Evolutionary conservation across 2,113 vertebrate genomes (phyloP), one percentile per base, ranked within the genome.

Genomic region (Tor tambroides): DNA sequence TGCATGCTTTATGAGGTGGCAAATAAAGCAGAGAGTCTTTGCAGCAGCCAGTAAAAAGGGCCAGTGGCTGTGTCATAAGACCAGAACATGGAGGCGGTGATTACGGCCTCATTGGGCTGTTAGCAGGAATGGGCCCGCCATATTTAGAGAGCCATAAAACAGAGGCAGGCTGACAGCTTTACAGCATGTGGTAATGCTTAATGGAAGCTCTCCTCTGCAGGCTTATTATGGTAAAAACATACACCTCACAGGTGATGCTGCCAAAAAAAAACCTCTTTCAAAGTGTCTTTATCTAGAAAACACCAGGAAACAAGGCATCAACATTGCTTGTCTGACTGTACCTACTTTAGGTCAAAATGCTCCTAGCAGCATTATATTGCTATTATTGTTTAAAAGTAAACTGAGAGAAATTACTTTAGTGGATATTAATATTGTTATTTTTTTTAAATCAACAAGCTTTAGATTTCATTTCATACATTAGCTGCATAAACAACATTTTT

Each of bases 61-160:
- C 78, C 83, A 80, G 80, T 81, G 80, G 59, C 76, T 72, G 85
- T 89, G 74, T 86, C 88, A 88, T 88, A 75, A 84, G 76, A 82
- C 82, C 85, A 88, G 72, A 83, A 86, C 71, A 65, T 28, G 80
- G 89, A 80, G 85, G 85, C 65, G 61, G 89, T 90, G 85, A 91
- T 92, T 90, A 90, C 67, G 54, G 85, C 56, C 84, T 86, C 90
- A 91, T 85, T 87, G 75, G 72, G 79, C 87, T 79, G 83, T 89
- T 91, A 90, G 85, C 71, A 72, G 71, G 87, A 89, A 84, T 77
- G 84, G 91, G 74, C 80, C 67, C 74, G 74, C 87, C 76, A 85
- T 90, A 89, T 91, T 90, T 89, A 88, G 86, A 86, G 72, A 74
- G 32, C 23, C 49, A 88, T 89, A 91, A 87, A 92, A 80, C 87